Evolutionary conservation across 1,140 invertebrate species (phyloP).

Genomic region (Formica selysi): DNA sequence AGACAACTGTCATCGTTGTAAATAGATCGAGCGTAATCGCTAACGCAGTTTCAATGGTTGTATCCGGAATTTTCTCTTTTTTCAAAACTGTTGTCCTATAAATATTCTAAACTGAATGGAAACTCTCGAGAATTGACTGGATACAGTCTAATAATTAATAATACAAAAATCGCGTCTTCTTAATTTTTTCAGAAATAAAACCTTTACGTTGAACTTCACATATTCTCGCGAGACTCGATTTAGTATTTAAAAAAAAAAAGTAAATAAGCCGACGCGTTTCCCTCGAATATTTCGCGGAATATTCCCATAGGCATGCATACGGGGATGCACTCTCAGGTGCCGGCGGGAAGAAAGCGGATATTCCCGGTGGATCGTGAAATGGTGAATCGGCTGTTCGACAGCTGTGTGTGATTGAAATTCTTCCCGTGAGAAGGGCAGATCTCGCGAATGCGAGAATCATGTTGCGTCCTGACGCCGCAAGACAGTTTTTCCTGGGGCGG

Average conservation of each 20-base stretch:
- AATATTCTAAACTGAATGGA: background rate
- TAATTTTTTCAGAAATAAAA: background rate
- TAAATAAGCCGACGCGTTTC: background rate
- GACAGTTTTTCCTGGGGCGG: constrained; percentile 36
- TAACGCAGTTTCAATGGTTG: background rate
- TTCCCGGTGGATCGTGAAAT: constrained; percentile 37
- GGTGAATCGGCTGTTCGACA: constrained; percentile 28
- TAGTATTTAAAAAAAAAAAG: background rate
- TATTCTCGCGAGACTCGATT: background rate
- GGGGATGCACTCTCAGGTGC: constrained; percentile 47
- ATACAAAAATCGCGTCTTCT: background rate
- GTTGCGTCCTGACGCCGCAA: constrained; percentile 31
- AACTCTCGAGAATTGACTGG: background rate
- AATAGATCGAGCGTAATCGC: constrained; percentile 33
- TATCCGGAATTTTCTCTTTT: background rate
- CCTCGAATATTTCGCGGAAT: constrained; percentile 28
- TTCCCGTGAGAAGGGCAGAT: constrained; percentile 15
- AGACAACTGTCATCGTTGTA: constrained; percentile 7
- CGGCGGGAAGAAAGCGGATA: constrained; percentile 47
- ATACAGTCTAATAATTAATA: background rate
- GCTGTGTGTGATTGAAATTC: constrained; percentile 47
- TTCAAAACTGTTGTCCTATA: background rate
- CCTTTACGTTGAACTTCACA: background rate
- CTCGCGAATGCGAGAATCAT: constrained; percentile 53
- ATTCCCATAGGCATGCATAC: constrained; percentile 48